phyloP scores from a whole-genome alignment of 2,888 invertebrate genomes.

The Cactoblastis cactorum region DNA sequence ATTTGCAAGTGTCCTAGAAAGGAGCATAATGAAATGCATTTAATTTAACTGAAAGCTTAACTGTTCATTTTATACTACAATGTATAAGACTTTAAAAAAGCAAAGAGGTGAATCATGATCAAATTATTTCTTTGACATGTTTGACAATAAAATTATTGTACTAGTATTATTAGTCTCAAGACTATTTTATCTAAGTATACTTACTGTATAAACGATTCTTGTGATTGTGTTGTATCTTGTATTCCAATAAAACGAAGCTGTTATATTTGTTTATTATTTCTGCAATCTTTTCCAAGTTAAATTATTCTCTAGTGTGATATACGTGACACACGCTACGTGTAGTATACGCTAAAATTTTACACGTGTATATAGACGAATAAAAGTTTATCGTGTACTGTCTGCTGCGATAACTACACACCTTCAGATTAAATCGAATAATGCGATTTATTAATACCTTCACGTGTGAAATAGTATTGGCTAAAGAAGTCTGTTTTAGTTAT shows the following conservation, averaged over 20 bases:
- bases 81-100: not conserved
- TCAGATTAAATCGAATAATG: no score
- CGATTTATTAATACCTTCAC: no score
- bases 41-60: constrained; percentile 13
- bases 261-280: constrained; percentile 30
- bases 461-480: no score
- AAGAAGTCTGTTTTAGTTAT: no score
- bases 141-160: constrained; percentile 72
- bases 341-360: no score
- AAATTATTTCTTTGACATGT: constrained; percentile 62
- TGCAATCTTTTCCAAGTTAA: not conserved
- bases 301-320: no score
- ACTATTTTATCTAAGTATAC: constrained; percentile 47
- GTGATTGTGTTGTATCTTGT: constrained; percentile 75
- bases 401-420: no score
- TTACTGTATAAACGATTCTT: constrained; percentile 58
- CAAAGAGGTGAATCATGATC: constrained; percentile 34
- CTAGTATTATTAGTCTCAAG: constrained; percentile 66
- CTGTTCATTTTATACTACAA: not conserved
- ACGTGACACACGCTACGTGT: not conserved
- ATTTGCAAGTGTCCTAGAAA: constrained; percentile 5
- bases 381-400: no score
- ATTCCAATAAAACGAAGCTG: constrained; percentile 69
- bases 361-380: no score
- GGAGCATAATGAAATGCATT: constrained; percentile 20